A percentile compares a stretch with the other conserved stretches of the same genome.
Conservation (phyloP, 2,888 invertebrate species). For the Volucella inflata region DNA sequence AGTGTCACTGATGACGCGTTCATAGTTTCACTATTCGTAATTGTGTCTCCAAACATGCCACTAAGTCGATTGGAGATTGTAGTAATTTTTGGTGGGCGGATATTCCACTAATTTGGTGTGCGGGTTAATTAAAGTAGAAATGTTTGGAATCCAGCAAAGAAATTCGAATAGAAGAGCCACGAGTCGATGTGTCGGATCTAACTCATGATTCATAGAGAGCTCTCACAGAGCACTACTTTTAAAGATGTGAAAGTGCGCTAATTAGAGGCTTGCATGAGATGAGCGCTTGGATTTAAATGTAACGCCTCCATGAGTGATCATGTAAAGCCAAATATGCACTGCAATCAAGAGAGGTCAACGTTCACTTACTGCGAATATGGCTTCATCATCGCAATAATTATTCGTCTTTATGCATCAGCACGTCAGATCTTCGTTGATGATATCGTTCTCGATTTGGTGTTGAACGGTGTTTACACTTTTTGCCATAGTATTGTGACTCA, state of each 20-base stretch:
- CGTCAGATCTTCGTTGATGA: background rate
- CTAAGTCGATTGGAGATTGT: constrained; percentile 32
- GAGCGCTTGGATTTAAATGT: background rate
- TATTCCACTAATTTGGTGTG: constrained; percentile 23
- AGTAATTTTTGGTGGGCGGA: constrained; percentile 38
- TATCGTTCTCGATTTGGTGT: background rate
- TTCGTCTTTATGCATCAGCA: background rate
- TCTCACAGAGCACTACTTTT: background rate
- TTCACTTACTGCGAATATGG: constrained; percentile 6
- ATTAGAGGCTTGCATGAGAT: constrained; percentile 8
- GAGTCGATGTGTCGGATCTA: constrained; percentile 12
- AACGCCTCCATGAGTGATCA: constrained; percentile 10
- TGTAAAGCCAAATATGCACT: background rate
- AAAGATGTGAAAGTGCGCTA: constrained; percentile 29
- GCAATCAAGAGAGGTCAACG: constrained; percentile 36
- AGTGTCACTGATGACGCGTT: constrained; percentile 12
- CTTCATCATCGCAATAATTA: background rate
- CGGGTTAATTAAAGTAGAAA: constrained; percentile 32
- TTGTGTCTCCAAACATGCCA: constrained; percentile 30
- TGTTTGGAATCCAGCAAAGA: constrained; percentile 45
- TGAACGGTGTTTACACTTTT: background rate
- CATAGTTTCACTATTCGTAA: constrained; percentile 15
- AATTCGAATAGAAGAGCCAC: constrained; percentile 9
- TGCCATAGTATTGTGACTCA: constrained; percentile 1
- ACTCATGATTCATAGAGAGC: constrained; percentile 2